Evolutionary conservation across 2,888 invertebrate species (phyloP), one percentile per base, ranked within the genome.

Genomic region (Drosophila hawaiiensis): DNA sequence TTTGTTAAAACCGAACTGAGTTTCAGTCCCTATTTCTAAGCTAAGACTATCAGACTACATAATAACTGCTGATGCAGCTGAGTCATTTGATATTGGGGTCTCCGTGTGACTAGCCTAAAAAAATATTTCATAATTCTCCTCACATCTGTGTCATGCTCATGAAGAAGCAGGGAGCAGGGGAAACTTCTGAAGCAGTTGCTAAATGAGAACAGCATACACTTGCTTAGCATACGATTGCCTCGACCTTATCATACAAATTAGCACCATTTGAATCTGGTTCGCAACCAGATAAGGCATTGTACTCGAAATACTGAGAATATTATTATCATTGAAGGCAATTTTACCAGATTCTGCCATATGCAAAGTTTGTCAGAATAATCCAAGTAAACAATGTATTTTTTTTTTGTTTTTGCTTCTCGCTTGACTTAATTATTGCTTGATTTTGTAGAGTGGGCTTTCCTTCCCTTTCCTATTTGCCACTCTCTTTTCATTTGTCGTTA

Each of bases 181-280:
- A n/a, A 16, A 7, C 2, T 12, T 41, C 25, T 31, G 31, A 19
- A 31, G n/a, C n/a, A 69, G 50, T 58, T 70, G 80, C 79, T 83
- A 85, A 86, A 77, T 73, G 75, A 67, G 78, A 62, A 67, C 82
- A 59, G 39, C 82, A 80, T 59, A 68, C 65, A 77, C 65, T 72
- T 78, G 61, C 73, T 86, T 86, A 88, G 82, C 83, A 67, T 61
- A 7, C 19, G 10, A 63, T 59, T 49, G 71, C 55, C 12, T 53
- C 54, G 79, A 75, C 53, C 67, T 64, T 68, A 80, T 74, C 68
- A 80, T 52, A 58, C 39, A 41, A 82, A 89, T 86, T 86, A 80
- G 58, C 89, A 72, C 68, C 31, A 72, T 60, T 64, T n/a, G 22
- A 50, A 77, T 68, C 80, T 82, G 83, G 85, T 75, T 81, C 59